Percentiles rank a stretch among this genome's conserved stretches.
Evolutionary conservation across 2,797 vertebrate genomes (phyloP).

Genomic region (Morelia viridis): DNA sequence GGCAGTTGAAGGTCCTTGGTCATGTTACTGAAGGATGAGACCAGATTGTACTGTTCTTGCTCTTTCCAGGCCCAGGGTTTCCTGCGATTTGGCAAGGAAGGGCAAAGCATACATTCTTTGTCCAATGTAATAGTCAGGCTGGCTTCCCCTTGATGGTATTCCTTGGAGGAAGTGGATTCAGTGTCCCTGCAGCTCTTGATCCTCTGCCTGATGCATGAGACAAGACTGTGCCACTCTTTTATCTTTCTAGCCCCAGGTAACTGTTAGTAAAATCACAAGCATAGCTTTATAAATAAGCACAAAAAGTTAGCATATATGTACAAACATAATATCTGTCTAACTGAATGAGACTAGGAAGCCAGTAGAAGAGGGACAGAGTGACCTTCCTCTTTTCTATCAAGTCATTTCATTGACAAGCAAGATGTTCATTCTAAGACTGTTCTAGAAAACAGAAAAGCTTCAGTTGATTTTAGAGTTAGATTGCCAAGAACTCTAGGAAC

Average conservation of each 20-base stretch:
- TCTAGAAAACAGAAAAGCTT: neutral
- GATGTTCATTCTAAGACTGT: neutral
- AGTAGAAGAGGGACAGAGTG: neutral
- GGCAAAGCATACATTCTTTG: neutral
- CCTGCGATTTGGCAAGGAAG: neutral
- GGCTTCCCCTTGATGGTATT: neutral
- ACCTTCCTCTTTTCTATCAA: neutral
- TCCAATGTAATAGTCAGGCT: neutral
- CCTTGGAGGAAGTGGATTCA: neutral
- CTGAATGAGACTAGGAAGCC: neutral
- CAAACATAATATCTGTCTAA: neutral
- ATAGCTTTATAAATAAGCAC: neutral
- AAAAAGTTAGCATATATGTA: neutral
- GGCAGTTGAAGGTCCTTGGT: neutral
- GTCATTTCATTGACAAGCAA: neutral
- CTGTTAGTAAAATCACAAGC: neutral
- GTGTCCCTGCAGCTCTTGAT: neutral
- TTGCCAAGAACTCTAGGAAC: neutral
- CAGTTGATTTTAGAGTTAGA: neutral
- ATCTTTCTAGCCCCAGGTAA: neutral
- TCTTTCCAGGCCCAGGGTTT: neutral
- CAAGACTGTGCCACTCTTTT: neutral
- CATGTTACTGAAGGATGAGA: neutral
- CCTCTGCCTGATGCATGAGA: neutral
- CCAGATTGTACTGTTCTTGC: neutral